These are phyloP conservation scores for Lepidotrigona ventralis DNA, from an alignment of 1,140 invertebrate species.

Conservation along the genomic window DNA sequence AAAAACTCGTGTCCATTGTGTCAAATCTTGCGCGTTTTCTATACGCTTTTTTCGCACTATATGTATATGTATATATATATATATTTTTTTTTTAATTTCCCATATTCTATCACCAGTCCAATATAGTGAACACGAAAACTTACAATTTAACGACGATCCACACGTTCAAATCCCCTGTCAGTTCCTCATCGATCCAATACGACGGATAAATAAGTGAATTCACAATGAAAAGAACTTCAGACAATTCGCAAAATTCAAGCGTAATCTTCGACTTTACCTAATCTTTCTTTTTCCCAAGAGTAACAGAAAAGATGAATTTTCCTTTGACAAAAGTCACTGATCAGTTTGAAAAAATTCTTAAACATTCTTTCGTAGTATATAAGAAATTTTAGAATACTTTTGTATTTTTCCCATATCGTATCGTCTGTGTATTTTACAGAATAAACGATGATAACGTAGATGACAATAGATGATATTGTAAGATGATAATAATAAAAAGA, in stretches of 20 bases:
- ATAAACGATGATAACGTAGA: too few relatives aligned
- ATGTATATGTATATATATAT: not conserved
- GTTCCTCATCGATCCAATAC: not conserved
- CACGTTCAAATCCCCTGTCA: not conserved
- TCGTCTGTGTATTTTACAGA: too few relatives aligned
- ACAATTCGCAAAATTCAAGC: not conserved
- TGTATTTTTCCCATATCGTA: too few relatives aligned
- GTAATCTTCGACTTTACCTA: too few relatives aligned
- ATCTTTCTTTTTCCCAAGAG: too few relatives aligned
- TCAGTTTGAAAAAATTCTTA: too few relatives aligned
- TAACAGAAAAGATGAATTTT: too few relatives aligned
- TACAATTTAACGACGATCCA: not conserved
- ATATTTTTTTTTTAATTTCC: not conserved
- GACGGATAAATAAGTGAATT: not conserved
- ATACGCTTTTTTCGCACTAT: not conserved
- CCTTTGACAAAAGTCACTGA: too few relatives aligned
- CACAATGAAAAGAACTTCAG: not conserved
- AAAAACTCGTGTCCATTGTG: slow-evolving; percentile 11
- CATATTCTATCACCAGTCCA: not conserved
- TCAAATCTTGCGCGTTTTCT: slow-evolving; percentile 6
- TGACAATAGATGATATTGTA: too few relatives aligned
- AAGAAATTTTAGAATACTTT: too few relatives aligned
- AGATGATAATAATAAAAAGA: too few relatives aligned
- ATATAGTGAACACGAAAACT: not conserved
- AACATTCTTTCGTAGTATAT: too few relatives aligned